Base-by-base conservation (phyloP, 2,113 vertebrate genomes). In the Echinops telfairi region DNA sequence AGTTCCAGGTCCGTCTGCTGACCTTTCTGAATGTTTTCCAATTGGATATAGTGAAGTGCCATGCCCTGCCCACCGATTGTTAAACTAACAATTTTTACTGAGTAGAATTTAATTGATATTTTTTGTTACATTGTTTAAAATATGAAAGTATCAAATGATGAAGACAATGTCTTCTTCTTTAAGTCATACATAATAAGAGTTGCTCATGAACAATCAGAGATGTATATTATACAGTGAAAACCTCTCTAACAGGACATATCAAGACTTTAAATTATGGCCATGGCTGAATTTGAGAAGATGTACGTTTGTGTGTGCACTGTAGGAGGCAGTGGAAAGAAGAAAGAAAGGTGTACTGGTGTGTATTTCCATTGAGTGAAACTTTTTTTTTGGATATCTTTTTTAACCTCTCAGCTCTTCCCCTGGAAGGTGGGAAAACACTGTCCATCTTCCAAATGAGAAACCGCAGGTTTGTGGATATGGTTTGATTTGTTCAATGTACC, bases 101-200 rank as follows among this genome's bases (percentile, higher is more conserved):
- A 93, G 9, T 23, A 76, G 53, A 57, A 66, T 73, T 36, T 53
- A 94, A 22, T 23, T 75, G 8, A 71, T 40, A 83, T 83, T 79
- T 68, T 68, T 93, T 60, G 10, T 90, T 88, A 23, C 60, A 79
- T 70, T 76, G 22, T 80, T 68, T 79, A 80, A 43, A 91, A 86
- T 88, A 85, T 2, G 75, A 70, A 85, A 71, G 7, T 38, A 89
- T 89, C 15, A 80, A 36, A 36, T 86, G 17, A 64, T 58, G 70
- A 66, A 81, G 29, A 5, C 0, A 83, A 20, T n/a, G 0, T 64
- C 22, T 77, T 11, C 5, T 29, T 66, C 27, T 89, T 90, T 76
- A 71, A 76, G 53, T n/a, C 27, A 64, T 19, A 77, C 1, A 3
- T 81, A 84, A 33, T 38, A 27, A n/a, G 19, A 66, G 22, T 58